A percentile compares a stretch with the other conserved stretches of the same genome.
Evolutionary conservation across 2,888 invertebrate species (phyloP).

Genomic region (Sepioteuthis lessoniana): DNA sequence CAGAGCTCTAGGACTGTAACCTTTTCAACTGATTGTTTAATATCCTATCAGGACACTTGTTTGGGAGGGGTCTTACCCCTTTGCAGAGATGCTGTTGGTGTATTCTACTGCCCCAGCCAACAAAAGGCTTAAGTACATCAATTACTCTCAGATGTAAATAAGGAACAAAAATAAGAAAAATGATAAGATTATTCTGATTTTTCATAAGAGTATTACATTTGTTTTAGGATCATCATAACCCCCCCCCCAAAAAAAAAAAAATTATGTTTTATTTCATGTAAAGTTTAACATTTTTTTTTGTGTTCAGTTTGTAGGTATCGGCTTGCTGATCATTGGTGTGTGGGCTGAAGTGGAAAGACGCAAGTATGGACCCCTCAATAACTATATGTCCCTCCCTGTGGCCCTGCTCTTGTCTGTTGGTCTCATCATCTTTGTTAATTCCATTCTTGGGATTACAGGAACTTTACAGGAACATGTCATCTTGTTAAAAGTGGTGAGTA

Average conservation of each 20-base stretch:
- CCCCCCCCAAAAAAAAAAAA: no score
- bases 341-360: slow-evolving; percentile 63
- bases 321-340: slow-evolving; percentile 65
- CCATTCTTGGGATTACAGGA: slow-evolving; percentile 67
- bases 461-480: slow-evolving; percentile 65
- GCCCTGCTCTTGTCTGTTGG: slow-evolving; percentile 68
- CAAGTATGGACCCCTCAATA: slow-evolving; percentile 64
- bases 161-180: no score
- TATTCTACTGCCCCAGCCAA: no score
- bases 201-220: no score
- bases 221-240: no score
- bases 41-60: neutral
- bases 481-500: slow-evolving; percentile 68
- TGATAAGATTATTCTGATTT: no score
- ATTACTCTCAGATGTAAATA: no score
- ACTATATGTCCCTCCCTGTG: slow-evolving; percentile 65
- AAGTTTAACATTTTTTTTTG: neutral
- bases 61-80: no score
- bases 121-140: no score
- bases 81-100: neutral
- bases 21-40: neutral
- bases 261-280: neutral
- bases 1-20: neutral
- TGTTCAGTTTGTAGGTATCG: slow-evolving; percentile 67
- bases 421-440: slow-evolving; percentile 65